Percentiles rank a stretch among this genome's conserved stretches.
These are phyloP conservation scores for Eurystomus gularis DNA, from an alignment of 2,113 vertebrate genomes.

Conservation along the genomic window DNA sequence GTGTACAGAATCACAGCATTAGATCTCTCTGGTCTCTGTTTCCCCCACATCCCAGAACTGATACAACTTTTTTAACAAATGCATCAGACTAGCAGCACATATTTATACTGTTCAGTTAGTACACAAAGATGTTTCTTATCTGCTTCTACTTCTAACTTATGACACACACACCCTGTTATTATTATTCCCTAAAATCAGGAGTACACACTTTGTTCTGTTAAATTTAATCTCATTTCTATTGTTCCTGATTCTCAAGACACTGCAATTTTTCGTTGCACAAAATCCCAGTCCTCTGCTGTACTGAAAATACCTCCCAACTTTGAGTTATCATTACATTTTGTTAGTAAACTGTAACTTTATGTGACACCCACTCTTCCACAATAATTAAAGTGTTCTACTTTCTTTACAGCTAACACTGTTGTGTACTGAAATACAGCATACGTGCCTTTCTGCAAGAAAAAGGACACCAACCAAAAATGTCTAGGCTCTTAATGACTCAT, in stretches of 20 bases:
- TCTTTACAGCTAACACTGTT: neutral
- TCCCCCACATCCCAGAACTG: neutral
- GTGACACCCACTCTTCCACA: neutral
- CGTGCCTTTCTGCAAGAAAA: neutral
- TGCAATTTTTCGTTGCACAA: neutral
- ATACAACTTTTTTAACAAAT: neutral
- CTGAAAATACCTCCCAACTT: neutral
- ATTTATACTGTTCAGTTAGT: neutral
- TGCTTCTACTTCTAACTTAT: neutral
- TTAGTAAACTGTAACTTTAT: conserved; percentile 22
- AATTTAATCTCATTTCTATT: neutral
- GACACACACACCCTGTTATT: neutral
- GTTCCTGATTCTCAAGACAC: neutral
- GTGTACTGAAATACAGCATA: neutral
- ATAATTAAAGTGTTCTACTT: conserved; percentile 34
- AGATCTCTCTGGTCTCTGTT: neutral
- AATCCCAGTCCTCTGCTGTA: neutral
- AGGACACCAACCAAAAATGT: neutral
- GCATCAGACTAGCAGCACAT: neutral
- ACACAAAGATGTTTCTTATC: neutral
- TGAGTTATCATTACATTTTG: conserved; percentile 15
- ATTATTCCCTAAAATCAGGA: neutral
- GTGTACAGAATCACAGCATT: neutral
- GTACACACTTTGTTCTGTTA: neutral
- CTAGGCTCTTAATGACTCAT: neutral